phyloP scores from a whole-genome alignment of 1,140 invertebrate species.

The Phortica variegata region DNA sequence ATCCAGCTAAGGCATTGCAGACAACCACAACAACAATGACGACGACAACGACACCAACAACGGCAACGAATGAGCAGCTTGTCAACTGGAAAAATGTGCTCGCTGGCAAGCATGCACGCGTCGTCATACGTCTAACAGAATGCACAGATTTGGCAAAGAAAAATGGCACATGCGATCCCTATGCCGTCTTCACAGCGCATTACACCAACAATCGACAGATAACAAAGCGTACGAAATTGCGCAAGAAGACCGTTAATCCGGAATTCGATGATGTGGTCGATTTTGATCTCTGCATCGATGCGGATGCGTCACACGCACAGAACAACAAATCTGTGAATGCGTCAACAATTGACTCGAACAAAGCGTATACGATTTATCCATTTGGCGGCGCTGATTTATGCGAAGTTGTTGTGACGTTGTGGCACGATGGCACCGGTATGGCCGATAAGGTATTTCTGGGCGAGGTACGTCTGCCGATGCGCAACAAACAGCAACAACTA shows the following conservation, averaged over 20 bases:
- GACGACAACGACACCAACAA: constrained; percentile 14
- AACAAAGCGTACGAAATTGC: constrained; percentile 80
- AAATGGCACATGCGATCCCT: constrained; percentile 89
- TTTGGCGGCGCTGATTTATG: constrained; percentile 64
- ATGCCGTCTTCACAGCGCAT: constrained; percentile 75
- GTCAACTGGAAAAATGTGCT: constrained; percentile 41
- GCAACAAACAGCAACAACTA: constrained; percentile 66
- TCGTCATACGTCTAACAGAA: constrained; percentile 70
- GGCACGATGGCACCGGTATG: constrained; percentile 81
- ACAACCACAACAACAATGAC: constrained; percentile 14
- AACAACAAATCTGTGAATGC: constrained; percentile 40
- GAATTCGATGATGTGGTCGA: constrained; percentile 85
- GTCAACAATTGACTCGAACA: constrained; percentile 44
- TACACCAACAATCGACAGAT: constrained; percentile 80
- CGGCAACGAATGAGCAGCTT: constrained; percentile 28
- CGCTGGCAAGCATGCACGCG: constrained; percentile 31
- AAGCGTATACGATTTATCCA: constrained; percentile 60
- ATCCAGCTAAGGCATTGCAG: constrained; percentile 28
- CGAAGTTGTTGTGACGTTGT: constrained; percentile 77
- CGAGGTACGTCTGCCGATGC: constrained; percentile 77
- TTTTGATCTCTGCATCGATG: constrained; percentile 75
- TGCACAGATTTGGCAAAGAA: constrained; percentile 86
- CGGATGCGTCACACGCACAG: constrained; percentile 56
- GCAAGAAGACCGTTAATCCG: constrained; percentile 86
- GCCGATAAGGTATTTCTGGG: constrained; percentile 80